A percentile compares a stretch with the other conserved stretches of the same genome.
phyloP scores from a whole-genome alignment of 2,888 invertebrate species.

The Tipula confusa region DNA sequence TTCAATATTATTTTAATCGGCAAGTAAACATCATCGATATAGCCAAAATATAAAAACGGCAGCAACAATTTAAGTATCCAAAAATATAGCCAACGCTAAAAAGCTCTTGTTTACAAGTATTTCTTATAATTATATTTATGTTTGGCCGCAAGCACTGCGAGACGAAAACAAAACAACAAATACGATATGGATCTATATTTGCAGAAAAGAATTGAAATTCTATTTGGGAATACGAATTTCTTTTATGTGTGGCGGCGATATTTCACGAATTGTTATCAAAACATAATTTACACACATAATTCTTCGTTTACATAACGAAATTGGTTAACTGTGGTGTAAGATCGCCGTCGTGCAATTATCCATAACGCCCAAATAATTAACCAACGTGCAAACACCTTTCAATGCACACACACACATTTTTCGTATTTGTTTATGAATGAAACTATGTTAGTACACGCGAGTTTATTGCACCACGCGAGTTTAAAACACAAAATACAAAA shows the following conservation, averaged over 20 bases:
- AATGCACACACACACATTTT: too few relatives aligned
- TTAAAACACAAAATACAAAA: not conserved
- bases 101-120: not conserved
- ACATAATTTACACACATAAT: not conserved
- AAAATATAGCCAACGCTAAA: too few relatives aligned
- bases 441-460: not conserved
- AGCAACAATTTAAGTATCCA: too few relatives aligned
- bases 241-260: not conserved
- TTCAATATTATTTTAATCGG: too few relatives aligned
- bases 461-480: not conserved
- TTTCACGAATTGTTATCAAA: not conserved
- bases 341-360: not conserved
- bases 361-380: too few relatives aligned
- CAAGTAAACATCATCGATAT: too few relatives aligned
- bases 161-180: conserved; percentile 9
- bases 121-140: not conserved
- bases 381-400: too few relatives aligned
- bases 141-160: not conserved
- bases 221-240: not conserved
- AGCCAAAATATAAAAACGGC: too few relatives aligned
- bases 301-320: not conserved
- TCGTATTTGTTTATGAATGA: not conserved
- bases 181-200: not conserved
- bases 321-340: not conserved
- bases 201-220: not conserved